phyloP scores from a whole-genome alignment of 1,140 invertebrate species.

The Micrasema longulum region DNA sequence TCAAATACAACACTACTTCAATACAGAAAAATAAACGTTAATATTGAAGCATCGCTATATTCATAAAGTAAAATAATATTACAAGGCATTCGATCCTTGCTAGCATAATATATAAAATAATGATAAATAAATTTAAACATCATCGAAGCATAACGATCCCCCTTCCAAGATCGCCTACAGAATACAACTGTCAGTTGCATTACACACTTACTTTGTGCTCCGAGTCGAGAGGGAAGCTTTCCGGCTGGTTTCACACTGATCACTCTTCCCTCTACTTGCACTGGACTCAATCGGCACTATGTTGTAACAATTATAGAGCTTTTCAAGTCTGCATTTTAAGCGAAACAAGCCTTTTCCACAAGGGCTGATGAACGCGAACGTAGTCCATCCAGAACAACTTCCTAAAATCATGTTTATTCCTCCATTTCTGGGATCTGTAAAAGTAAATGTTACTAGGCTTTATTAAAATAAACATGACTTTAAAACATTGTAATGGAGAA shows the following conservation, averaged over 20 bases:
- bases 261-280: too few species aligned
- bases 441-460: too few species aligned
- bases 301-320: conserved; percentile 1
- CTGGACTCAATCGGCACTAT: too few species aligned
- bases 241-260: too few species aligned
- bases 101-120: conserved; percentile 3
- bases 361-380: too few species aligned
- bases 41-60: conserved; percentile 17
- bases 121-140: conserved; percentile 22
- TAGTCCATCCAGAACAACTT: neutral
- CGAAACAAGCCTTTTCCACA: conserved; percentile 3
- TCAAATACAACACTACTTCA: conserved; percentile 21
- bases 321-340: conserved; percentile 19
- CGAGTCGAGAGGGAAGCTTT: too few species aligned
- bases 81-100: neutral
- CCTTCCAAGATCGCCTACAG: too few species aligned
- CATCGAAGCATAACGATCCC: neutral
- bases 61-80: conserved; percentile 24
- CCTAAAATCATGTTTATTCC: too few species aligned
- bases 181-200: too few species aligned
- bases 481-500: neutral
- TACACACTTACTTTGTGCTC: too few species aligned
- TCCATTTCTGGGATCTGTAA: too few species aligned
- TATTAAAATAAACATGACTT: too few species aligned
- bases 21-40: conserved; percentile 9